Evolutionary conservation across 2,113 vertebrate species (phyloP), one percentile per base, ranked within the genome.

Genomic region (Eurystomus gularis): DNA sequence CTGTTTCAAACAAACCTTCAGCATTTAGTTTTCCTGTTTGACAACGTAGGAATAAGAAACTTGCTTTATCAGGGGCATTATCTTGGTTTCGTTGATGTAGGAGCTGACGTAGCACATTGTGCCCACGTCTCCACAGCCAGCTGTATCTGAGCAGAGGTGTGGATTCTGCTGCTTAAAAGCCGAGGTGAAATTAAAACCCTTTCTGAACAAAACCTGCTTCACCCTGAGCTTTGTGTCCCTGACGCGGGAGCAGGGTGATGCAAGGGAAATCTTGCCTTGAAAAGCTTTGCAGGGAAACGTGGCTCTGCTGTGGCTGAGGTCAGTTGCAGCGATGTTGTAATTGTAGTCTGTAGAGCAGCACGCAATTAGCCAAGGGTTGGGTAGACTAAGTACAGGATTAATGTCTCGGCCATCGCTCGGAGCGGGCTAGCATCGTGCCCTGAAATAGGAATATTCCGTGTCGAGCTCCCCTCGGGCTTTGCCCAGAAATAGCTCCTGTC

Each of bases 401-500:
- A 23, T 46, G 9, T 48, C 71, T 76, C 10, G 2, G 75, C 25
- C 11, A 0, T 21, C 23, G 39, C 58, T 69, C n/a, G 39, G 64
- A 62, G 54, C 18, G 19, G 46, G 19, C 54, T 21, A 52, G 33
- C 81, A 15, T 40, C 9, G 1, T 79, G 89, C 33, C 62, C 77
- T 54, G 68, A 5, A 72, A 29, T 62, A 39, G 4, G 71, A 52
- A 40, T 62, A 17, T 44, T 81, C 48, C 6, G 0, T 9, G 44
- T 25, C 39, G 58, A 7, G 55, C 71, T 91, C 81, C 66, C 81
- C 37, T 88, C 21, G 5, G 75, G 23, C 28, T 26, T 52, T 2
- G 3, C 49, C 17, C 76, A 78, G 52, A 94, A 96, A 97, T 71
- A 93, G 94, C 44, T 11, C 40, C 48, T 57, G 84, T 17, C 78